A percentile compares a stretch with the other conserved stretches of the same genome.
Conservation (phyloP, 2,888 invertebrate genomes). For the Tricholauxania praeusta region DNA sequence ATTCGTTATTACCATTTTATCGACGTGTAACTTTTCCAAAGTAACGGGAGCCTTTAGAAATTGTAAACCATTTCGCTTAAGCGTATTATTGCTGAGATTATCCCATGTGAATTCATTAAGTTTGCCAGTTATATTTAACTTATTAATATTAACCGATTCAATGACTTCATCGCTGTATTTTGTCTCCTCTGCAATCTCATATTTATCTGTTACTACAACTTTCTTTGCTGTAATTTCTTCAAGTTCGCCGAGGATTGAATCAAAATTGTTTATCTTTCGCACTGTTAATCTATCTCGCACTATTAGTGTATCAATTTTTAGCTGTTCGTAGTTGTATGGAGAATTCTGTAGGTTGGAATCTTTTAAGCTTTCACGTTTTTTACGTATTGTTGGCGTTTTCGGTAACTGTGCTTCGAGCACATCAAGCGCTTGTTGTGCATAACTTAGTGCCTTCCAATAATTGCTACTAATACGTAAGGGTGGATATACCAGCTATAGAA, state of each 20-base stretch:
- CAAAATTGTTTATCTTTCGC: conserved; percentile 55
- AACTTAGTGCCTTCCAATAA: conserved; percentile 61
- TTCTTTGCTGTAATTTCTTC: conserved; percentile 55
- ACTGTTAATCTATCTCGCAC: conserved; percentile 54
- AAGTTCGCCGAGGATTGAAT: conserved; percentile 51
- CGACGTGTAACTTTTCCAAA: conserved; percentile 57
- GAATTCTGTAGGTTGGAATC: not conserved
- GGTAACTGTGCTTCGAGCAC: conserved; percentile 51
- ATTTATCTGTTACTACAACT: conserved; percentile 51
- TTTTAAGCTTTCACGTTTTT: conserved; percentile 41
- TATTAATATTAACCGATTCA: conserved; percentile 61
- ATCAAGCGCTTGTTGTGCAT: conserved; percentile 59
- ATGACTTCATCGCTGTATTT: conserved; percentile 25
- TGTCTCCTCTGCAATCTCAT: conserved; percentile 34
- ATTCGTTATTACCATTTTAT: conserved; percentile 56
- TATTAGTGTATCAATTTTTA: conserved; percentile 58
- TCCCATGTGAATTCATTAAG: conserved; percentile 69
- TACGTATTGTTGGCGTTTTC: conserved; percentile 9
- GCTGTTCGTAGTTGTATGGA: conserved; percentile 52
- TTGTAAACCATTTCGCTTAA: conserved; percentile 70
- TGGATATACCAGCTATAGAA: conserved; percentile 51
- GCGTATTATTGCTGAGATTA: conserved; percentile 67
- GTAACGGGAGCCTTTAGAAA: conserved; percentile 59
- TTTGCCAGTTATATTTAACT: conserved; percentile 67
- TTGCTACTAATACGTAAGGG: conserved; percentile 52